These are phyloP conservation scores for Patella pellucida DNA, from an alignment of 2,888 invertebrate genomes.

Conservation along the genomic window DNA sequence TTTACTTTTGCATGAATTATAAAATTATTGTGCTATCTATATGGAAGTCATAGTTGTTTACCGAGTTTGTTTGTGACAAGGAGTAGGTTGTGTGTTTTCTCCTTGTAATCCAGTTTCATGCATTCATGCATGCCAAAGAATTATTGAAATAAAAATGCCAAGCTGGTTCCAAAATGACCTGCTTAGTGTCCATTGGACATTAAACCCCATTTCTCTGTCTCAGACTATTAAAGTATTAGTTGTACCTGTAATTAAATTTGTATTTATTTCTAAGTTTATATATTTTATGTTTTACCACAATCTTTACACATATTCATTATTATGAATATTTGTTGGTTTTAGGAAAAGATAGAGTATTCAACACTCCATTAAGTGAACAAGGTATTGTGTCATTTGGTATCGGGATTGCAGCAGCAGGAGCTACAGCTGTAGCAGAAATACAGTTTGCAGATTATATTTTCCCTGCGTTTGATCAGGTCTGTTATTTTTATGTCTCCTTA, in stretches of 20 bases:
- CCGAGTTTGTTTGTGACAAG: no score
- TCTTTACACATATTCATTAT: background rate
- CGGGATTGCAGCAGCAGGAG: conserved; percentile 89
- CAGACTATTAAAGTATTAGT: background rate
- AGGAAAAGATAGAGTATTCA: conserved; percentile 90
- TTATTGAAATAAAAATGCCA: no score
- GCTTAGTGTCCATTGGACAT: no score
- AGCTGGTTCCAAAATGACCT: no score
- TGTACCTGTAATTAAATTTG: background rate
- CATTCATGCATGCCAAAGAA: no score
- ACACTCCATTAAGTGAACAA: conserved; percentile 78
- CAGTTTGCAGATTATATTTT: conserved; percentile 99
- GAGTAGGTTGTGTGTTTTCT: no score
- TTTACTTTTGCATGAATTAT: no score
- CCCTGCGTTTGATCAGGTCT: conserved; percentile 97
- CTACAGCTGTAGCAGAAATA: conserved; percentile 97
- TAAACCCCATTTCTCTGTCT: no score
- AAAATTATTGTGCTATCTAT: no score
- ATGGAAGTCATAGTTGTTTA: no score
- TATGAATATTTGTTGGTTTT: conserved; percentile 17
- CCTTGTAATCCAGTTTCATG: no score
- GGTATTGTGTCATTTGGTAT: conserved; percentile 96
- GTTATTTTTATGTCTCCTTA: background rate
- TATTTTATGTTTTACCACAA: background rate
- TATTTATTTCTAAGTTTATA: background rate